Percentiles rank a stretch among this genome's conserved stretches.
These are phyloP conservation scores for Heliocidaris tuberculata DNA, from an alignment of 35 echinoderm and acorn worm genomes.

Conservation along the genomic window DNA sequence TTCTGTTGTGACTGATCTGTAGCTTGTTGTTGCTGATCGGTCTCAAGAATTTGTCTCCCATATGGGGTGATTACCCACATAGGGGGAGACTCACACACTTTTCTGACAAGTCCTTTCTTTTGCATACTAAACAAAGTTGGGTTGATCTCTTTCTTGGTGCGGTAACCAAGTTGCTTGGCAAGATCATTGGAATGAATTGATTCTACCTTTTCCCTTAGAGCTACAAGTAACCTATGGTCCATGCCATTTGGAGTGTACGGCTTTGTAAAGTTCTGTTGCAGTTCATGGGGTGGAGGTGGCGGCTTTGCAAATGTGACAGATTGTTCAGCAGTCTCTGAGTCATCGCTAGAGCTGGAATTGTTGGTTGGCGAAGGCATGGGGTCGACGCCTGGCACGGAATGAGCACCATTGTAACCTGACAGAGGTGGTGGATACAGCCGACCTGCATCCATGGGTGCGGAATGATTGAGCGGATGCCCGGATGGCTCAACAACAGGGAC, in stretches of 20 bases:
- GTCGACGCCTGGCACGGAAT: not conserved
- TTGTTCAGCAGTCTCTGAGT: constrained; percentile 49
- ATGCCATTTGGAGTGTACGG: constrained; percentile 47
- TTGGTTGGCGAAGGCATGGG: not conserved
- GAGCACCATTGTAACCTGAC: not conserved
- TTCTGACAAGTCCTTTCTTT: constrained; percentile 69
- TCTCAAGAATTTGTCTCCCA: constrained; percentile 40
- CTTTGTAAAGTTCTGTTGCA: not conserved
- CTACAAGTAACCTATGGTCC: constrained; percentile 50
- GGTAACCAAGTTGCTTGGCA: constrained; percentile 59
- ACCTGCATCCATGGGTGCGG: not conserved
- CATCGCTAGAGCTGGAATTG: constrained; percentile 55
- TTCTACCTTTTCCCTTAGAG: constrained; percentile 46
- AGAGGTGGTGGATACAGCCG: not conserved
- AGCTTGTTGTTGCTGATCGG: not conserved
- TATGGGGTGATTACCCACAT: constrained; percentile 73
- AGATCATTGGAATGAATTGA: constrained; percentile 68
- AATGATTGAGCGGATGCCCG: not conserved
- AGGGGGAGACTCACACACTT: constrained; percentile 79
- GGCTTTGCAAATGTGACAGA: constrained; percentile 32
- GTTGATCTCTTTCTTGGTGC: constrained; percentile 83
- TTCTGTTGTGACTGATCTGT: not conserved
- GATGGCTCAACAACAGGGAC: not conserved
- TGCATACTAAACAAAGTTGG: constrained; percentile 78
- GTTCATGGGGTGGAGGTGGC: constrained; percentile 57